A percentile compares a stretch with the other conserved stretches of the same genome.
These are phyloP conservation scores for Plutella xylostella DNA, from an alignment of 2,888 invertebrate species.

Conservation along the genomic window DNA sequence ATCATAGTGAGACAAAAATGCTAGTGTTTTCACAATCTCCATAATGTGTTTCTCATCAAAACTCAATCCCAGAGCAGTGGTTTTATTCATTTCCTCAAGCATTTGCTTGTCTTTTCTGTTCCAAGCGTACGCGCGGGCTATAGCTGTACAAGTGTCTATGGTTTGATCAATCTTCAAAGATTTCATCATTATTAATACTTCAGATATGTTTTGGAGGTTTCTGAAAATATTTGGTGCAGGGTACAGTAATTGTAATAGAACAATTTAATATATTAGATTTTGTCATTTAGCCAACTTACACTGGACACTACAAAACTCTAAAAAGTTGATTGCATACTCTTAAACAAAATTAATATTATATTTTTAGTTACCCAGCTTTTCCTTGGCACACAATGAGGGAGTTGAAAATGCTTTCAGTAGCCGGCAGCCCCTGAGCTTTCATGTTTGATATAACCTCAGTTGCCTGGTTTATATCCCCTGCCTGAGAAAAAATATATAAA, in stretches of 20 bases:
- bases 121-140: constrained; percentile 60
- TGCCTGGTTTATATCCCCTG: constrained; percentile 69
- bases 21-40: constrained; percentile 55
- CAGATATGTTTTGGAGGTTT: constrained; percentile 46
- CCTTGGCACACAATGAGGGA: constrained; percentile 72
- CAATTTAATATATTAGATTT: neutral
- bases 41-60: constrained; percentile 56
- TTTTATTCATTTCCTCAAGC: constrained; percentile 39
- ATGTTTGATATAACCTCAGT: constrained; percentile 71
- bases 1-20: constrained; percentile 28
- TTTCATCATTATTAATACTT: constrained; percentile 69
- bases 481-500: constrained; percentile 28
- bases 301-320: neutral
- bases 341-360: neutral
- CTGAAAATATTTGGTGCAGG: constrained; percentile 26
- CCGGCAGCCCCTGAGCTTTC: constrained; percentile 60
- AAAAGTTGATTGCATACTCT: neutral
- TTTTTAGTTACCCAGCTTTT: constrained; percentile 51
- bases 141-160: constrained; percentile 57
- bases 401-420: constrained; percentile 71
- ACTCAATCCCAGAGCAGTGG: constrained; percentile 28
- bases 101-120: constrained; percentile 42
- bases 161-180: constrained; percentile 60
- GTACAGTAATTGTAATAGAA: too few relatives aligned
- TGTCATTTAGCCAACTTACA: neutral